Conservation (phyloP, 2,888 invertebrate genomes). For the Scaptodrosophila latifasciaeformis region DNA sequence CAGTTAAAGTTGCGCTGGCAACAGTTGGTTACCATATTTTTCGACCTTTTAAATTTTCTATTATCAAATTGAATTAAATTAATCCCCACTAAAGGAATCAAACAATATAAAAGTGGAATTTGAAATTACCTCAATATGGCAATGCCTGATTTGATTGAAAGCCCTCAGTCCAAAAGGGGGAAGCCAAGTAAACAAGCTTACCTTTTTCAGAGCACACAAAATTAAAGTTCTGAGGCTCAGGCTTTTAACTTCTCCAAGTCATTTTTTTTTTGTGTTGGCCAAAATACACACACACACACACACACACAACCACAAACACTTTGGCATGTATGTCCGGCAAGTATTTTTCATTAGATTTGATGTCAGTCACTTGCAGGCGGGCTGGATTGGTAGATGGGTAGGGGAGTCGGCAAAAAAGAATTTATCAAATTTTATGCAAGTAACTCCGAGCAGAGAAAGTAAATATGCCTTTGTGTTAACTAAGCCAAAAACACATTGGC, state of each 20-base stretch:
- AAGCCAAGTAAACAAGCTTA: no score
- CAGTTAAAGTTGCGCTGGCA: slow-evolving; percentile 26
- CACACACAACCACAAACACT: slow-evolving; percentile 1
- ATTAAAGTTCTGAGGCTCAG: slow-evolving; percentile 27
- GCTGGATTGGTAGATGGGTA: no score
- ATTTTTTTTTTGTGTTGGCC: no score
- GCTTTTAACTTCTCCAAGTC: slow-evolving; percentile 46
- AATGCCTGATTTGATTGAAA: no score
- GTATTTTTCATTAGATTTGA: slow-evolving; percentile 49
- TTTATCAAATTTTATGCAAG: slow-evolving; percentile 58
- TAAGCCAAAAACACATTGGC: slow-evolving; percentile 51
- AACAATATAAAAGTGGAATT: slow-evolving; percentile 15
- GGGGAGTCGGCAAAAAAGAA: slow-evolving; percentile 26
- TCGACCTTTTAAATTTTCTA: no score
- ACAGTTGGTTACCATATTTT: slow-evolving; percentile 65
- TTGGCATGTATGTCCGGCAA: slow-evolving; percentile 13
- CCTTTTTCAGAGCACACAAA: no score
- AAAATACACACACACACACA: slow-evolving; percentile 4
- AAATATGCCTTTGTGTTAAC: slow-evolving; percentile 64
- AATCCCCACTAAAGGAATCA: slow-evolving; percentile 15
- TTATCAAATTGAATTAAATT: no score
- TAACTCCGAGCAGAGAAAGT: slow-evolving; percentile 39
- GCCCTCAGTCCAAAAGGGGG: no score
- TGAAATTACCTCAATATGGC: slow-evolving; percentile 23
- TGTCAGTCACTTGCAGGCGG: slow-evolving; percentile 34